These are phyloP conservation scores for Phoeniculus purpureus DNA, from an alignment of 2,797 vertebrate species.

Conservation along the genomic window DNA sequence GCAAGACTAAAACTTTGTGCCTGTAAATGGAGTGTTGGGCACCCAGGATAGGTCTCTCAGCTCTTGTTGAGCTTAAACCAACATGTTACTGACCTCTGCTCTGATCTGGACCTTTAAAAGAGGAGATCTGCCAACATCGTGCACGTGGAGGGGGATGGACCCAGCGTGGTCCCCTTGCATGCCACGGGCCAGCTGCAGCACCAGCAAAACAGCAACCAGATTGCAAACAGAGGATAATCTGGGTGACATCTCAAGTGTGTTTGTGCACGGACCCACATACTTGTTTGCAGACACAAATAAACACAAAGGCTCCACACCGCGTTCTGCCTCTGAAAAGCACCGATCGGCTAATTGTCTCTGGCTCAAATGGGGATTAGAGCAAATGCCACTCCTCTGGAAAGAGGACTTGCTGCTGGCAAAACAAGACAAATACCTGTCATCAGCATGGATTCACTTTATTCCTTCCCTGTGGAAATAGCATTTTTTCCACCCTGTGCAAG, in stretches of 20 bases:
- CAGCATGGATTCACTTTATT: constrained; percentile 25
- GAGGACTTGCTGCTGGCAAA: constrained; percentile 62
- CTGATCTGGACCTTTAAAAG: background rate
- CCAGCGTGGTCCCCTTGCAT: background rate
- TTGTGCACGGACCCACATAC: constrained; percentile 17
- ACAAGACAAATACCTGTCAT: constrained; percentile 67
- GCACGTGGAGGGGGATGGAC: background rate
- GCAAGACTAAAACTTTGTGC: background rate
- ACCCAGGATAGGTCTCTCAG: background rate
- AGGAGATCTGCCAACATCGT: background rate
- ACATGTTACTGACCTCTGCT: background rate
- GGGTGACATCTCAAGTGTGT: constrained; percentile 42
- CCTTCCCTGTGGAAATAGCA: constrained; percentile 37
- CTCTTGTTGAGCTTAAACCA: background rate
- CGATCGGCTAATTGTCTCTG: constrained; percentile 43
- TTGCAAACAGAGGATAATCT: constrained; percentile 23
- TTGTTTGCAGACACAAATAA: constrained; percentile 53
- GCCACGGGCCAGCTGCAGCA: background rate
- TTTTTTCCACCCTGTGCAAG: constrained; percentile 51
- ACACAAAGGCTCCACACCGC: constrained; percentile 13
- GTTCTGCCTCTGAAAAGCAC: constrained; percentile 21
- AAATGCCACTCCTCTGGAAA: constrained; percentile 35
- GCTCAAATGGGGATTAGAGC: constrained; percentile 59
- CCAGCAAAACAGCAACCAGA: constrained; percentile 7
- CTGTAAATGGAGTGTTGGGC: background rate